Percentiles rank a stretch among this genome's conserved stretches.
Evolutionary conservation across 2,888 invertebrate species (phyloP).

Genomic region (Aproaerema taeniolella): DNA sequence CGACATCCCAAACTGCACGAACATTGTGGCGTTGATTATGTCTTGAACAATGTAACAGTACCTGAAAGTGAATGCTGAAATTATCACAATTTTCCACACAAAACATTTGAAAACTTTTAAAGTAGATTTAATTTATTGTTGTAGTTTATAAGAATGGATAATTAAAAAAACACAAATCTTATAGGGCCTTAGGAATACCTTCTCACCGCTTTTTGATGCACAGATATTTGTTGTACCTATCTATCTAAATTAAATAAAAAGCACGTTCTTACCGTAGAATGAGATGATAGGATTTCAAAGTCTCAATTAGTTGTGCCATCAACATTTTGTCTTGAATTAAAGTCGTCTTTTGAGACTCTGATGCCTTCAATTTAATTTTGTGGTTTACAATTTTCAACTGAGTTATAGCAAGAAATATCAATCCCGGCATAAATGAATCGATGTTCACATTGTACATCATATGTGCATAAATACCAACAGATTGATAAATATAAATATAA

Average conservation of each 20-base stretch:
- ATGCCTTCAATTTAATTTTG: slow-evolving; percentile 39
- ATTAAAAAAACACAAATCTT: too few relatives aligned
- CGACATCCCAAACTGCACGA: slow-evolving; percentile 47
- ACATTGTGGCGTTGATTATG: slow-evolving; percentile 40
- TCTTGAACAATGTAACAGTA: slow-evolving; percentile 40
- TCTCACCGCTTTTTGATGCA: too few relatives aligned
- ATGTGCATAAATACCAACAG: slow-evolving; percentile 48
- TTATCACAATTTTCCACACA: too few relatives aligned
- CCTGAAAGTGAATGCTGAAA: too few relatives aligned
- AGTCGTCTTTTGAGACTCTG: slow-evolving; percentile 2
- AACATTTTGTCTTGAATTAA: slow-evolving; percentile 20
- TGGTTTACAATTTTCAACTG: slow-evolving; percentile 43
- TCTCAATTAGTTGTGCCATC: slow-evolving; percentile 27
- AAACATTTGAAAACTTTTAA: too few relatives aligned
- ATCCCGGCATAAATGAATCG: slow-evolving; percentile 49
- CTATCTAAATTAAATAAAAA: slow-evolving; percentile 1
- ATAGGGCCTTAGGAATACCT: too few relatives aligned
- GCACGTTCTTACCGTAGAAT: slow-evolving; percentile 38
- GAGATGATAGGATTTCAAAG: slow-evolving; percentile 41
- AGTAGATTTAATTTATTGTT: too few relatives aligned
- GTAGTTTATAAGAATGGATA: too few relatives aligned
- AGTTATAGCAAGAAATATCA: slow-evolving; percentile 39
- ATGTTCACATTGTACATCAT: slow-evolving; percentile 52
- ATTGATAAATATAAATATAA: slow-evolving; percentile 46
- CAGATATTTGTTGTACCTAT: background rate